These are phyloP conservation scores for Microctenopoma stevenorrisi DNA, from an alignment of 2,797 vertebrate genomes.

Conservation along the genomic window DNA sequence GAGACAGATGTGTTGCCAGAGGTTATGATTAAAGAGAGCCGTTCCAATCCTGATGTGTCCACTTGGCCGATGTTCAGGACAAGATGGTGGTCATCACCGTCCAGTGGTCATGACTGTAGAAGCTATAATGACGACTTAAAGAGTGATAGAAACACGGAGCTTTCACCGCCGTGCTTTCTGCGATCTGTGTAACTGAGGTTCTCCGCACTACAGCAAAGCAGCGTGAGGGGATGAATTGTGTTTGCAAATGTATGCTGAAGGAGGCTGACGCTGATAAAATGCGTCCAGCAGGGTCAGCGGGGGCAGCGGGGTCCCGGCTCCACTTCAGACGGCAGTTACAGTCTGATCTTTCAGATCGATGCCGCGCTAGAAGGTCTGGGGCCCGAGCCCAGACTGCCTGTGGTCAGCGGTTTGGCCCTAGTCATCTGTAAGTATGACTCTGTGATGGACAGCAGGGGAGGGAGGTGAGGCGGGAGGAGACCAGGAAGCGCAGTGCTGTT, in stretches of 20 bases:
- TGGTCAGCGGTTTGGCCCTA: slow-evolving; percentile 64
- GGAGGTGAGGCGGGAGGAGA: slow-evolving; percentile 36
- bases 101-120: slow-evolving; percentile 2
- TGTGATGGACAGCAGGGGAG: slow-evolving; percentile 48
- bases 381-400: slow-evolving; percentile 59
- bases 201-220: neutral
- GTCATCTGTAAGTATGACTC: slow-evolving; percentile 64
- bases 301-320: slow-evolving; percentile 31
- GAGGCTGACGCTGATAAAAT: slow-evolving; percentile 16
- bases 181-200: neutral
- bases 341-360: slow-evolving; percentile 63
- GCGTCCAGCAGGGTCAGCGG: slow-evolving; percentile 24
- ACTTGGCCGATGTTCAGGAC: slow-evolving; percentile 36
- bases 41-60: slow-evolving; percentile 52
- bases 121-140: slow-evolving; percentile 37
- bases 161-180: neutral
- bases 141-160: slow-evolving; percentile 1
- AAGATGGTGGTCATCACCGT: slow-evolving; percentile 41
- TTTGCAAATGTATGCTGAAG: slow-evolving; percentile 3
- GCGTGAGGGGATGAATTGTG: neutral
- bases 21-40: slow-evolving; percentile 62
- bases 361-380: slow-evolving; percentile 51
- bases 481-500: slow-evolving; percentile 61
- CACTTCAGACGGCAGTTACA: slow-evolving; percentile 43
- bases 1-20: slow-evolving; percentile 56